These are phyloP conservation scores for Drosophila santomea DNA, from an alignment of 1,140 invertebrate genomes.

Conservation along the genomic window DNA sequence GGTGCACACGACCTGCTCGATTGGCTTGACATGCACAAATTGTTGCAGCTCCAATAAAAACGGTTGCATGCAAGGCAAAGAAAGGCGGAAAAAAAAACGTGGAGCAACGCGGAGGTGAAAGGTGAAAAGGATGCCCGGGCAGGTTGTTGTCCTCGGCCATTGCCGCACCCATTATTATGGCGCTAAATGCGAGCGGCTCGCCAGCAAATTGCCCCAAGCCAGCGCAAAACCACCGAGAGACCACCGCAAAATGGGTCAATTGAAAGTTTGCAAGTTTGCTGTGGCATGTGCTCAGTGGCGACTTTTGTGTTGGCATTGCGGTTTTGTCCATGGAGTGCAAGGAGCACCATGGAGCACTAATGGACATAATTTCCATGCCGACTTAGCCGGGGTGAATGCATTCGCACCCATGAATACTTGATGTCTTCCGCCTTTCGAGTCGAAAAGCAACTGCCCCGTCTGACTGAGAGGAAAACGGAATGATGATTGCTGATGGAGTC, in stretches of 20 bases:
- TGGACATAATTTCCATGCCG: slow-evolving; percentile 12
- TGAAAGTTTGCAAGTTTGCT: slow-evolving; percentile 36
- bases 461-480: slow-evolving; percentile 6
- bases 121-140: slow-evolving; percentile 29
- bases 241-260: slow-evolving; percentile 66
- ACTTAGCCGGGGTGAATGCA: slow-evolving; percentile 24
- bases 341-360: slow-evolving; percentile 2
- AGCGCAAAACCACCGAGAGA: neutral
- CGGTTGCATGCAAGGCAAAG: neutral
- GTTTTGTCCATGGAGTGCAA: slow-evolving; percentile 17
- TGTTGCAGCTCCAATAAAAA: slow-evolving; percentile 19
- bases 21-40: slow-evolving; percentile 50
- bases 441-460: slow-evolving; percentile 19
- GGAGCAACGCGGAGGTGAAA: slow-evolving; percentile 14
- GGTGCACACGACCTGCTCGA: slow-evolving; percentile 25
- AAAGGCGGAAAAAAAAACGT: neutral
- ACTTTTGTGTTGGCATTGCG: slow-evolving; percentile 25
- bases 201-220: slow-evolving; percentile 25
- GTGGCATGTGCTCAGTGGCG: slow-evolving; percentile 10
- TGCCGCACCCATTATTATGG: slow-evolving; percentile 53
- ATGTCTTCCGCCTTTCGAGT: slow-evolving; percentile 21
- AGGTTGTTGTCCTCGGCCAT: slow-evolving; percentile 72
- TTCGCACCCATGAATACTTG: slow-evolving; percentile 45
- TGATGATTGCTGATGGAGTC: slow-evolving; percentile 2
- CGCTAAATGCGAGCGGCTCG: slow-evolving; percentile 24